These are phyloP conservation scores for Pseudochaenichthys georgianus DNA, from an alignment of 2,797 vertebrate species.

Conservation along the genomic window DNA sequence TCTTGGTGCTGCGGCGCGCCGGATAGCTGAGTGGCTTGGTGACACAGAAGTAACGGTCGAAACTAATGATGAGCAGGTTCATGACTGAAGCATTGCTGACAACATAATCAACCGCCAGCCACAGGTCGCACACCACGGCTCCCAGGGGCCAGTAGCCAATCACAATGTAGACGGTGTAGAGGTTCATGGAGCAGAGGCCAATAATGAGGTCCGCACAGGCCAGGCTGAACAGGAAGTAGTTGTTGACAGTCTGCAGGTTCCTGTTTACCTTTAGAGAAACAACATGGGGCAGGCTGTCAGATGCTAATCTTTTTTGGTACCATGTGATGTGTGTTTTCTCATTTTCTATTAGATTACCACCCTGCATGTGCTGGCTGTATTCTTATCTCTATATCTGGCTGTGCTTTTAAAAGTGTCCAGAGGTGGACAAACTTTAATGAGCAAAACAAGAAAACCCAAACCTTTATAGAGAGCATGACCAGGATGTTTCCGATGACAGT, in stretches of 20 bases:
- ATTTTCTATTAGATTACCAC: conserved; percentile 65
- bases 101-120: conserved; percentile 97
- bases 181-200: conserved; percentile 97
- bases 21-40: conserved; percentile 98
- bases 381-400: conserved; percentile 42
- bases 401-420: conserved; percentile 35
- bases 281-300: conserved; percentile 67
- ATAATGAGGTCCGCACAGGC: conserved; percentile 97
- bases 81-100: conserved; percentile 98
- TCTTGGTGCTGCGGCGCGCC: conserved; percentile 93
- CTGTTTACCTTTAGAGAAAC: conserved; percentile 91
- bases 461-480: conserved; percentile 98
- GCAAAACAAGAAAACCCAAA: conserved; percentile 61
- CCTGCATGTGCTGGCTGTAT: conserved; percentile 13
- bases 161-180: conserved; percentile 96
- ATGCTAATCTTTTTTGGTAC: conserved; percentile 71
- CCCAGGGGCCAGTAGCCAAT: conserved; percentile 96
- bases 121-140: conserved; percentile 95
- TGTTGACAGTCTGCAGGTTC: conserved; percentile 98
- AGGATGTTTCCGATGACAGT: conserved; percentile 95
- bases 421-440: conserved; percentile 42
- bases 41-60: conserved; percentile 99
- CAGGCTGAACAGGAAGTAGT: conserved; percentile 98
- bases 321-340: conserved; percentile 60
- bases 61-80: conserved; percentile 99